These are phyloP conservation scores for Crocodylus rhombifer DNA, from an alignment of 2,797 vertebrate species.

Conservation along the genomic window DNA sequence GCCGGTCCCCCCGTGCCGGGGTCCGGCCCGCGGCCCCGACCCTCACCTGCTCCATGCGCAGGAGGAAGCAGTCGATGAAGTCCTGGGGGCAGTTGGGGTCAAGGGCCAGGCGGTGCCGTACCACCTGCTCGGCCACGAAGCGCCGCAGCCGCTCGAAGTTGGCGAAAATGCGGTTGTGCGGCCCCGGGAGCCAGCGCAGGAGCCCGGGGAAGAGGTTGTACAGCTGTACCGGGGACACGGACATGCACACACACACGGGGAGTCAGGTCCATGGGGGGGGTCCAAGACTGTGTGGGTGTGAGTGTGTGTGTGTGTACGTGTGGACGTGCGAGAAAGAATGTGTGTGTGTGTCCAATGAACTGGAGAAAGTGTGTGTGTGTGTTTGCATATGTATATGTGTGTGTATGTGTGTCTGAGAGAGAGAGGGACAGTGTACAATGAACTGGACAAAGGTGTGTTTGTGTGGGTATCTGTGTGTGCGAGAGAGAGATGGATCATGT, in stretches of 20 bases:
- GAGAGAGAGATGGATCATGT: neutral
- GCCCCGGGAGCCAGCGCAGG: conserved; percentile 80
- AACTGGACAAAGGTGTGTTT: no score
- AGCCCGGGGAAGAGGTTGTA: conserved; percentile 80
- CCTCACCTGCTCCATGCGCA: conserved; percentile 50
- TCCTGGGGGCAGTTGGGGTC: conserved; percentile 6
- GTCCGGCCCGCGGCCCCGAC: no score
- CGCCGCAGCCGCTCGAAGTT: conserved; percentile 75
- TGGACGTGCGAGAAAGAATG: no score
- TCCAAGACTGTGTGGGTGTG: neutral
- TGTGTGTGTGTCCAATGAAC: no score
- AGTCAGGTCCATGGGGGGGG: no score
- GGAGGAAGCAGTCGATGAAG: conserved; percentile 55
- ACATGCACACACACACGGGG: no score
- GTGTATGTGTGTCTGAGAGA: no score
- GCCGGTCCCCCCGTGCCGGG: neutral
- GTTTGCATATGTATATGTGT: neutral
- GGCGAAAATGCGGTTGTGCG: conserved; percentile 79
- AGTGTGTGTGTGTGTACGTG: neutral
- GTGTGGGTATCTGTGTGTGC: neutral
- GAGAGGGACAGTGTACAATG: no score
- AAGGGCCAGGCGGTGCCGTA: conserved; percentile 24
- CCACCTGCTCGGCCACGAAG: conserved; percentile 70
- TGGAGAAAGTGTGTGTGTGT: neutral
- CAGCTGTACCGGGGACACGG: conserved; percentile 59